Base-by-base conservation (phyloP, 2,888 invertebrate species). In the Folsomia candida region DNA sequence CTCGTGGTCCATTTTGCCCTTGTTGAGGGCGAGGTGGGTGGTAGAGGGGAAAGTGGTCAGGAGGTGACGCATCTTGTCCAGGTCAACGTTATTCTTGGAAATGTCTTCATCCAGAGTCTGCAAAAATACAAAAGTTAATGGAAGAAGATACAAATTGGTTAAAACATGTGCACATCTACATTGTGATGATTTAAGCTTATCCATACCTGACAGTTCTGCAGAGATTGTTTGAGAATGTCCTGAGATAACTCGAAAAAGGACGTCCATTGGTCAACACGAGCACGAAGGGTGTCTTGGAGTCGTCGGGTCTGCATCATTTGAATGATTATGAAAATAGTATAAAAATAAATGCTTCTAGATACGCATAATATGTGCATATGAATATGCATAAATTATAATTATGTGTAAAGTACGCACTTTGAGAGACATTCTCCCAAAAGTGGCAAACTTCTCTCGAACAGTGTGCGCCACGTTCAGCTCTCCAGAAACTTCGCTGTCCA, bases 161-260 rank as follows among this genome's bases (percentile, higher is more conserved):
- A n/a, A n/a, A n/a, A n/a, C n/a, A n/a, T n/a, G n/a, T n/a, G n/a
- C n/a, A n/a, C n/a, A n/a, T n/a, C n/a, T n/a, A n/a, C n/a, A n/a
- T n/a, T n/a, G n/a, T n/a, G n/a, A n/a, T n/a, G n/a, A n/a, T n/a
- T n/a, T n/a, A n/a, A n/a, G 3, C 24, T 29, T 59, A 26, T 25
- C 68, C 72, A 70, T 77, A 82, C 86, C 80, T 90, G 88, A 80
- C 92, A 92, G 73, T 89, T 90, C 70, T 87, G 85, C 0, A 92
- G 87, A 0, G 92, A 91, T 70, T 89, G 88, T 74, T 91, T 90
- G 0, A 93, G 91, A 0, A 89, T 87, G 77, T 91, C 92, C 72
- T 79, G 79, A 51, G 79, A 79, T 66, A 79, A 60, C 67, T 79
- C 79, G 60, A 78, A 78, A 69, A 79, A 79, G 18, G 79, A 78